Base-by-base conservation (phyloP, 2,888 invertebrate genomes). In the Scrobipalpa atriplicella region DNA sequence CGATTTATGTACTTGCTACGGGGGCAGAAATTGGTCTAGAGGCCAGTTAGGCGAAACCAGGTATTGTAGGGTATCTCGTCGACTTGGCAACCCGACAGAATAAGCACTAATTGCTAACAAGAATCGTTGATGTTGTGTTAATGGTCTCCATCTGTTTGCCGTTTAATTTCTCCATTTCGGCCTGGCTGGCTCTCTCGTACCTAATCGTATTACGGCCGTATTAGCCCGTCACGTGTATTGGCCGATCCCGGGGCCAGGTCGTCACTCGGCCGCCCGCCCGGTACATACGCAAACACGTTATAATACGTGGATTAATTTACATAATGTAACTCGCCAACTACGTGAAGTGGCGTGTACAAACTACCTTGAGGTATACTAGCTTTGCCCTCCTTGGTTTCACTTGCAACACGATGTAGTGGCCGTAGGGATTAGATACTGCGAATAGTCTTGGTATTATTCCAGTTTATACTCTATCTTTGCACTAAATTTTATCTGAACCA, bases 291-390 rank as follows among this genome's bases (percentile, higher is more conserved):
- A 43, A 43, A 43, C 43, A 43, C 43, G 11, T 13, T 60, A 39
- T 60, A 63, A 51, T 60, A 67, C 64, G 60, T 47, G 41, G 54
- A 66, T 56, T 51, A 43, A 52, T 58, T 67, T 67, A 56, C 64
- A 63, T 65, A 61, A 58, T 47, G 56, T 68, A 43, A 66, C 66
- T 66, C 69, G 63, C 52, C 64, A 52, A 67, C 47, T 62, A 51
- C 29, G 66, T 60, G 61, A 67, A 64, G 47, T 16, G 47, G 47
- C 47, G 47, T n/a, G 5, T 16, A n/a, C n/a, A n/a, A n/a, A n/a
- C 47, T 6, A 16, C 47, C 47, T 47, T 8, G n/a, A 47, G 47
- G n/a, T n/a, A 16, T 6, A 47, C 0, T 43, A n/a, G 5, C 16
- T 3, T n/a, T 47, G 47, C 29, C 2, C 29, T 5, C 2, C 29